Base-by-base conservation (phyloP, 2,797 vertebrate species). In the Pseudopleuronectes americanus region DNA sequence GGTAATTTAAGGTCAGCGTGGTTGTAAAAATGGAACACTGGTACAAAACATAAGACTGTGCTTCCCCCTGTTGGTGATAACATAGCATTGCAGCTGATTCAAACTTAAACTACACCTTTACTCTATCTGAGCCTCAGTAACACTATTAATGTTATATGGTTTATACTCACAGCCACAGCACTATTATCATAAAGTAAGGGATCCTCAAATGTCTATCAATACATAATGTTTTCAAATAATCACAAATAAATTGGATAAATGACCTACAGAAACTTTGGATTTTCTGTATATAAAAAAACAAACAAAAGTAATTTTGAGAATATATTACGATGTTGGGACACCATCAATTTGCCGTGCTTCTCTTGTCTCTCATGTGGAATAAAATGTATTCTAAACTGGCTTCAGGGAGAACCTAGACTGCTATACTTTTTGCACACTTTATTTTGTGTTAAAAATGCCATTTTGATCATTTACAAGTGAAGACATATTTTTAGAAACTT, bases 41-140 rank as follows among this genome's bases (percentile, higher is more conserved):
- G 16, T 19, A 3, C 17, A 5, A 16, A 45, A 45, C 16, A 45
- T 45, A 22, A 64, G 68, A 64, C 73, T 57, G 71, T 7, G 76
- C 79, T 89, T 76, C 91, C 92, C 79, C 84, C 93, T 94, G 64
- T 24, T 89, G 93, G 87, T 56, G 3, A 12, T 19, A 10, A 23
- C 13, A n/a, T 1, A 43, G 57, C 14, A 23, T 43, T 59, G 16
- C 57, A 26, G 0, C 3, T 16, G 22, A 43, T 22, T 21, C 38
- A 0, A n/a, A 33, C 17, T 8, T n/a, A 19, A 14, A 14, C 51
- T 14, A 9, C 41, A 10, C 6, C 6, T 55, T 6, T 3, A n/a
- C 2, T 36, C 13, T 33, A n/a, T 33, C n/a, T 31, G 45, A 19
- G 45, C 49, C 49, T 23, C 4, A 10, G 49, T 51, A 10, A 51